Percentiles rank a stretch among this genome's conserved stretches.
These are phyloP conservation scores for Heteromyza rotundicornis DNA, from an alignment of 2,888 invertebrate species.

Conservation along the genomic window DNA sequence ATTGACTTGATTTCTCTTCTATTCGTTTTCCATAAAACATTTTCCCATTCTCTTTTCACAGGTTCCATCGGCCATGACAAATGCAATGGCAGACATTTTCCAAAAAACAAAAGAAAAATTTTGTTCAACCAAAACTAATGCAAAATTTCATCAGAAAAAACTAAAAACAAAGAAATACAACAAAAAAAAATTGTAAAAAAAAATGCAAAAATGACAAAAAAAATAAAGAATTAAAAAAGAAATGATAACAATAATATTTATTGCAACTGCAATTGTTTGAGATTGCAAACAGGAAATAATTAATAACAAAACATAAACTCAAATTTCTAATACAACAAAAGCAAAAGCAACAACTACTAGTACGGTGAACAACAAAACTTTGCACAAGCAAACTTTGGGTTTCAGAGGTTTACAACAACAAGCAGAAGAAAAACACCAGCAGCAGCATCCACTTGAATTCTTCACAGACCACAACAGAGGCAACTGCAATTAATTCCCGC, in stretches of 20 bases:
- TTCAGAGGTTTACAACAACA: too few species aligned
- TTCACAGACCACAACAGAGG: too few species aligned
- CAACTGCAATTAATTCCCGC: too few species aligned
- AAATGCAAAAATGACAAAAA: constrained; percentile 25
- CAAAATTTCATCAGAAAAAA: constrained; percentile 34
- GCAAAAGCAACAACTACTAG: neutral
- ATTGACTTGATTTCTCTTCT: neutral
- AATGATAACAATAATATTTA: constrained; percentile 28
- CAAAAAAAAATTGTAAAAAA: constrained; percentile 30
- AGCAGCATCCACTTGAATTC: too few species aligned
- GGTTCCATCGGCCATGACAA: constrained; percentile 83
- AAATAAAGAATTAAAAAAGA: constrained; percentile 28
- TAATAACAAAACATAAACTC: constrained; percentile 17
- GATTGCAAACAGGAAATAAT: constrained; percentile 27
- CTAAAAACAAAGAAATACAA: constrained; percentile 24
- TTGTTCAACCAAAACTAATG: constrained; percentile 53
- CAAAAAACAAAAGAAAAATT: constrained; percentile 51
- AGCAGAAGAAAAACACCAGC: too few species aligned
- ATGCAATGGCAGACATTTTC: constrained; percentile 64
- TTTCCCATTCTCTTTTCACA: constrained; percentile 53
- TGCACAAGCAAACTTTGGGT: too few species aligned
- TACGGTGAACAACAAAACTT: too few species aligned
- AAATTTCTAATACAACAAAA: neutral
- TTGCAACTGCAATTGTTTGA: constrained; percentile 23
- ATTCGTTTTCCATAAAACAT: neutral